Conservation (phyloP, 2,888 invertebrate genomes). For the Ennomos quercinarius region DNA sequence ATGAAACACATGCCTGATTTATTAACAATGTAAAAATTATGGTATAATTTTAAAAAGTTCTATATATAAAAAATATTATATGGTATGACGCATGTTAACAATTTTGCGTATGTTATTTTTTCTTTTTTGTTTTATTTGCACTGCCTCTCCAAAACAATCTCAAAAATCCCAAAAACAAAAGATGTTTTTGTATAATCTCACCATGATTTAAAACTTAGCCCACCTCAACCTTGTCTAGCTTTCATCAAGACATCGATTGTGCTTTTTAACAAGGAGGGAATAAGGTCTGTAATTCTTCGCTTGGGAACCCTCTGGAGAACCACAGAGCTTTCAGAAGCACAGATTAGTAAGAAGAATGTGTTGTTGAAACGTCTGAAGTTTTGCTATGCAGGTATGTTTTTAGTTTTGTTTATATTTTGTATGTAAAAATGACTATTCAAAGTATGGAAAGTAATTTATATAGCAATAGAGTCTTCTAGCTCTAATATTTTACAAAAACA, state of each 20-base stretch:
- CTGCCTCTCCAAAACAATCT: not conserved
- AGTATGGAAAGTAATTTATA: too few species aligned
- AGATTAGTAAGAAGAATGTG: constrained; percentile 52
- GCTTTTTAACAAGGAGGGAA: constrained; percentile 37
- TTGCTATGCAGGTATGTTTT: constrained; percentile 48
- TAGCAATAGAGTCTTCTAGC: too few species aligned
- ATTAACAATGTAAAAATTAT: too few species aligned
- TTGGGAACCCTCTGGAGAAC: constrained; percentile 48
- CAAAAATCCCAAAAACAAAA: constrained; percentile 39
- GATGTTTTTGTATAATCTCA: constrained; percentile 41
- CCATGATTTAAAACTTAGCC: constrained; percentile 37
- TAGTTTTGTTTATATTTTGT: too few species aligned
- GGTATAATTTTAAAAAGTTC: too few species aligned
- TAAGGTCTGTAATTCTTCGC: constrained; percentile 42
- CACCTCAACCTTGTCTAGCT: constrained; percentile 40
- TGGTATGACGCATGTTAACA: not conserved
- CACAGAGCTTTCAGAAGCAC: constrained; percentile 43
- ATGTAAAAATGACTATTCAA: too few species aligned
- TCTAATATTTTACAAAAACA: too few species aligned
- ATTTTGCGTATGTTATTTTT: too few species aligned
- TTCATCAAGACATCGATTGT: constrained; percentile 45
- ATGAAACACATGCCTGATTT: too few species aligned
- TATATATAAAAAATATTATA: too few species aligned
- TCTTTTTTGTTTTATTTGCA: not conserved
- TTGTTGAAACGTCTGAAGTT: constrained; percentile 52